Base-by-base conservation (phyloP, 2,888 invertebrate species). In the Eurytoma adleriae region DNA sequence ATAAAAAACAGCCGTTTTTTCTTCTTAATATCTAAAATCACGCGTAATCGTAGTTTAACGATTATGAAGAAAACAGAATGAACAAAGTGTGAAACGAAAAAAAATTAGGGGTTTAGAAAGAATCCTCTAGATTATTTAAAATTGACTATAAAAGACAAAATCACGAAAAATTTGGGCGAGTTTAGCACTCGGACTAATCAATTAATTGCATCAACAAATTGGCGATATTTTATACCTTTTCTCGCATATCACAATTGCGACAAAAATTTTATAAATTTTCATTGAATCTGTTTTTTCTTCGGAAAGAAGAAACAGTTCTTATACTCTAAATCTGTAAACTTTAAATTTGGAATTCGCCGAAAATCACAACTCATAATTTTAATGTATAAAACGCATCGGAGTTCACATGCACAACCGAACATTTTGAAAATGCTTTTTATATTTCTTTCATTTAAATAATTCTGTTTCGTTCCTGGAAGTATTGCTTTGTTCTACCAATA, bases 391-490 rank as follows among this genome's bases (percentile, higher is more conserved):
- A 64, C 27, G 52, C 62, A 62, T 54, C n/a, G 27, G n/a, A 50
- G 24, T 40, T 40, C 20, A 54, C 40, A 24, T 52, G 18, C 16
- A 64, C 27, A 73, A 73, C 52, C 24, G 48, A 30, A 66, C 68
- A 76, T 76, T 76, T 74, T 68, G 18, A 61, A 76, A 76, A 76
- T 76, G 71, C 77, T 48, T 66, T 66, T 27, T 72, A 59, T 70
- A 52, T 64, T 64, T n/a, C 18, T 40, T 40, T 40, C 2, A 24
- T 61, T 30, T 30, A 64, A 62, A 30, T 62, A 0, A 24, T 62
- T 30, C n/a, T 27, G 62, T 30, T 62, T 30, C 24, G 68, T 20
- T 50, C 24, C 27, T 27, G 52, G 13, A 68, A 54, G 54, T 68
- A 68, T 68, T 68, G 68, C 68, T 68, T 24, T 62, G 30, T 70